These are phyloP conservation scores for Cygnus olor DNA, from an alignment of 2,797 vertebrate genomes.

Conservation along the genomic window DNA sequence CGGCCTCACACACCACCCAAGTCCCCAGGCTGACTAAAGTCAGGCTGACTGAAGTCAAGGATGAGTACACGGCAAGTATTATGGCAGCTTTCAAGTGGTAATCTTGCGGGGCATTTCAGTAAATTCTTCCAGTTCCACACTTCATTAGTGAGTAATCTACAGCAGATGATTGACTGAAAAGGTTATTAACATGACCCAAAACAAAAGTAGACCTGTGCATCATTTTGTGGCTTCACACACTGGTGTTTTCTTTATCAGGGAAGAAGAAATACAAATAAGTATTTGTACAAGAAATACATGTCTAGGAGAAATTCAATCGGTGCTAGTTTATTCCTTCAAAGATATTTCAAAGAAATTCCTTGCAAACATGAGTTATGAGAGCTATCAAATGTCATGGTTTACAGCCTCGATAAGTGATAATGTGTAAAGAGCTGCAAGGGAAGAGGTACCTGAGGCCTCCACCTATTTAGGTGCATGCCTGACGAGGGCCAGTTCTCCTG, in stretches of 20 bases:
- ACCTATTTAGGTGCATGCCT: not conserved
- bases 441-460: not conserved
- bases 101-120: not conserved
- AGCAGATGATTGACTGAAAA: not conserved
- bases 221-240: not conserved
- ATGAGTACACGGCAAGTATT: not conserved
- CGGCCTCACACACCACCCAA: too few species aligned
- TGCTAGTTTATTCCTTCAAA: not conserved
- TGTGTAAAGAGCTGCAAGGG: not conserved
- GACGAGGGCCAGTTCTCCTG: not conserved
- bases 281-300: rapidly evolving
- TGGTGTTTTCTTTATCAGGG: not conserved
- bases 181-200: not conserved
- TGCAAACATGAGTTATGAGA: not conserved
- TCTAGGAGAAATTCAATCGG: not conserved
- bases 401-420: not conserved
- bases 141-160: too few species aligned
- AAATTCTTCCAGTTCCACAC: too few species aligned
- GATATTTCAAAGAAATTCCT: not conserved
- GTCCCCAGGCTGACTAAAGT: not conserved
- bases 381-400: not conserved
- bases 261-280: not conserved
- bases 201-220: not conserved
- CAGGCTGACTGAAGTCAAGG: not conserved
- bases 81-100: not conserved